A percentile compares a stretch with the other conserved stretches of the same genome.
Evolutionary conservation across 2,888 invertebrate genomes (phyloP).

Genomic region (Arctia plantaginis): DNA sequence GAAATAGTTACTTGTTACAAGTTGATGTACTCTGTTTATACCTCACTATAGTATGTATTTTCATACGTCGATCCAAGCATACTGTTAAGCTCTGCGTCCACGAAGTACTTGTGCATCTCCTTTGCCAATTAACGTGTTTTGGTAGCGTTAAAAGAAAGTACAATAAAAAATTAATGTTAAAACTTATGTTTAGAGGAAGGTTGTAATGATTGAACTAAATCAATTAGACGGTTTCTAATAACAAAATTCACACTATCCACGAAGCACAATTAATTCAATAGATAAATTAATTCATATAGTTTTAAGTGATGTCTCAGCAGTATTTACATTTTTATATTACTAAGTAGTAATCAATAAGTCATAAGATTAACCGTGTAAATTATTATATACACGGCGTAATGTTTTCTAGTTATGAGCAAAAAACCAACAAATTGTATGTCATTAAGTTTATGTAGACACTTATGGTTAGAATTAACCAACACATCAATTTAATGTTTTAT

Average conservation of each 20-base stretch:
- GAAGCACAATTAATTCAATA: not conserved
- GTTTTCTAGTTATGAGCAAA: not conserved
- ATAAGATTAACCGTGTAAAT: too few relatives aligned
- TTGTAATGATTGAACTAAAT: not conserved
- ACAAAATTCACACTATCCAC: not conserved
- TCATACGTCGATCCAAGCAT: conserved; percentile 89
- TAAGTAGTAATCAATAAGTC: too few relatives aligned
- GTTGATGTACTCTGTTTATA: conserved; percentile 69
- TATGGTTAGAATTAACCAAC: not conserved
- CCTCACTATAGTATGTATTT: conserved; percentile 83
- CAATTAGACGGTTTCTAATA: not conserved
- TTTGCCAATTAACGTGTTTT: conserved; percentile 86
- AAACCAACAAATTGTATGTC: not conserved
- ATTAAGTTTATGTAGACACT: not conserved
- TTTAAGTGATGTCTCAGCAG: too few relatives aligned
- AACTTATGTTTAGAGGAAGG: conserved; percentile 44
- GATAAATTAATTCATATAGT: not conserved
- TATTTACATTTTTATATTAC: too few relatives aligned
- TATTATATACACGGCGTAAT: too few relatives aligned
- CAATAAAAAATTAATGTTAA: conserved; percentile 73
- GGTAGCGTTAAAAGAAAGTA: conserved; percentile 84
- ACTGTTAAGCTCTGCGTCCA: conserved; percentile 93
- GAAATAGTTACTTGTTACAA: conserved; percentile 38
- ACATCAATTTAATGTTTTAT: too few relatives aligned
- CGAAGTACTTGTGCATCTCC: conserved; percentile 93